Evolutionary conservation across 2,888 invertebrate species (phyloP).

Genomic region (Caenorhabditis uteleia): DNA sequence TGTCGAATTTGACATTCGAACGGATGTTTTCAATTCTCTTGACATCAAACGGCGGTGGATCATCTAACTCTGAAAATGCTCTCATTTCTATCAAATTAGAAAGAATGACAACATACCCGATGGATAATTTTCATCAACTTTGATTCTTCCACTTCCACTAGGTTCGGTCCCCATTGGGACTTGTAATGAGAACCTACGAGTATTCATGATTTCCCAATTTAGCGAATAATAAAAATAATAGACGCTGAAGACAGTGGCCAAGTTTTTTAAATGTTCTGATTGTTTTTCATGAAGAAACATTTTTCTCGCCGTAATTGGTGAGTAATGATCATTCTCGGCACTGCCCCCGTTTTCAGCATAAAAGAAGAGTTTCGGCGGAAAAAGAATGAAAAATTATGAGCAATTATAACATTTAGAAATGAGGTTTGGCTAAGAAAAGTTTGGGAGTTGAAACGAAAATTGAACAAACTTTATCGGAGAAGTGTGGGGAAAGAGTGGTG

Average conservation of each 20-base stretch:
- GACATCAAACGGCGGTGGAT: constrained; percentile 64
- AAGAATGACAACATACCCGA: constrained; percentile 24
- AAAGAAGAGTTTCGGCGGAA: too few species aligned
- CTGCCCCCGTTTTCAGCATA: too few species aligned
- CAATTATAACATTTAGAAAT: too few species aligned
- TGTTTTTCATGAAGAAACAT: background rate
- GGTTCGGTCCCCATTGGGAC: constrained; percentile 49
- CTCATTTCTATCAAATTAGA: background rate
- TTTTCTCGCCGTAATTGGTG: background rate
- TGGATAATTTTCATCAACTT: constrained; percentile 48
- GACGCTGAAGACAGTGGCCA: background rate
- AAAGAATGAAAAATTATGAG: too few species aligned
- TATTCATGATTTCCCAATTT: constrained; percentile 6
- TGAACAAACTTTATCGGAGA: too few species aligned
- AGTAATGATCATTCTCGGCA: too few species aligned
- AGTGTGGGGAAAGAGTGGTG: too few species aligned
- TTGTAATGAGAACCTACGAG: constrained; percentile 43
- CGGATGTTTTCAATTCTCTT: constrained; percentile 57
- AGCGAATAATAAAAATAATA: background rate
- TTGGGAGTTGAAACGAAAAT: too few species aligned
- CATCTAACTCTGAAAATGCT: constrained; percentile 57
- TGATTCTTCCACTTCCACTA: constrained; percentile 40
- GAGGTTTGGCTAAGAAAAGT: too few species aligned
- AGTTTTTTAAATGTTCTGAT: background rate
- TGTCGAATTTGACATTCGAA: constrained; percentile 62